Percentiles rank a stretch among this genome's conserved stretches.
phyloP scores from a whole-genome alignment of 2,113 vertebrate genomes.

The Elgaria multicarinata region DNA sequence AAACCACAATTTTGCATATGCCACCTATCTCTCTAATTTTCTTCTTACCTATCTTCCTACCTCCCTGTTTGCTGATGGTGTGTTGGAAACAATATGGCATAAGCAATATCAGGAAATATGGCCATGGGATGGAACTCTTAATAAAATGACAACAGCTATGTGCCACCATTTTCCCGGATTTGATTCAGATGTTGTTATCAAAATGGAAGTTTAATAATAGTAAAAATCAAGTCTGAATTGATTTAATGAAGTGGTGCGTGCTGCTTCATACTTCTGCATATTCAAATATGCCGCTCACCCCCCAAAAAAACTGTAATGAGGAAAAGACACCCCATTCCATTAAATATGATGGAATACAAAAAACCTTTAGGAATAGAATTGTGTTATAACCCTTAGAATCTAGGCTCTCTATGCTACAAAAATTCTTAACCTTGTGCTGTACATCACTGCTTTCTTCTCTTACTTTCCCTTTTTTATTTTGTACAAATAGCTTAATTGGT shows the following conservation, averaged over 20 bases:
- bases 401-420: conserved; percentile 30
- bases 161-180: not conserved
- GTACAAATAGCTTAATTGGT: conserved; percentile 66
- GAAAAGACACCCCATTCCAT: conserved; percentile 32
- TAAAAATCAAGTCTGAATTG: not conserved
- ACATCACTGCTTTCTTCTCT: conserved; percentile 23
- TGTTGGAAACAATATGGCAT: not conserved
- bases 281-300: not conserved
- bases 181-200: not conserved
- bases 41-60: too few relatives aligned
- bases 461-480: conserved; percentile 26
- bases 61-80: not conserved
- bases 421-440: not conserved
- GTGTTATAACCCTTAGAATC: not conserved
- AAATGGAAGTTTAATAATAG: not conserved
- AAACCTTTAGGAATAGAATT: not conserved
- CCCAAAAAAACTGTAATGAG: conserved; percentile 12
- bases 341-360: not conserved
- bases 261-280: not conserved
- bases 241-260: not conserved
- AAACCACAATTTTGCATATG: not conserved
- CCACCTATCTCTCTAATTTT: not conserved
- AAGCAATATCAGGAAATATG: not conserved
- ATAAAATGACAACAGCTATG: not conserved
- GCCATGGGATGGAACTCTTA: not conserved